Percentiles rank a stretch among this genome's conserved stretches.
phyloP scores from a whole-genome alignment of 2,113 vertebrate species.

The Heloderma charlesbogerti region DNA sequence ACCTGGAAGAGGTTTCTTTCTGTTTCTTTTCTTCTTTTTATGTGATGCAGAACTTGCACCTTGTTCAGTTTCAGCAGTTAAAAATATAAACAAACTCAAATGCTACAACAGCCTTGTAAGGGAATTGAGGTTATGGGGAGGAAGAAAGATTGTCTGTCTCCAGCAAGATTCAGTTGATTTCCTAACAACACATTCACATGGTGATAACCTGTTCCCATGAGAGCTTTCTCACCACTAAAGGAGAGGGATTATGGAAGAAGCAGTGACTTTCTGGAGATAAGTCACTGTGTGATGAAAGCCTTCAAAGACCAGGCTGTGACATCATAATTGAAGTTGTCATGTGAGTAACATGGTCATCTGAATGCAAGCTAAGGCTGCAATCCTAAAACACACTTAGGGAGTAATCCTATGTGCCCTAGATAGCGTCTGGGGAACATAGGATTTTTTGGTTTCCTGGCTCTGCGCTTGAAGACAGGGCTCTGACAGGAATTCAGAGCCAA shows the following conservation, averaged over 20 bases:
- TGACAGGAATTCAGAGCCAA: too few relatives aligned
- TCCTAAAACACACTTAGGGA: not conserved
- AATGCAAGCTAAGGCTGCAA: not conserved
- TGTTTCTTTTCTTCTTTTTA: not conserved
- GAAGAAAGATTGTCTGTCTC: not conserved
- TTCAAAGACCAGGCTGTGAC: not conserved
- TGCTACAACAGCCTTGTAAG: not conserved
- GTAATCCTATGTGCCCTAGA: too few relatives aligned
- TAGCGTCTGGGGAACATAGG: too few relatives aligned
- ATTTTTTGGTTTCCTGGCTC: too few relatives aligned
- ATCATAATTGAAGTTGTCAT: not conserved
- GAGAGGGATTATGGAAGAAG: not conserved
- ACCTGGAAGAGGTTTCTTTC: not conserved
- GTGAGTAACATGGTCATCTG: not conserved
- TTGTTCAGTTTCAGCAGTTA: not conserved
- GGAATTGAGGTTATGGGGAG: too few relatives aligned
- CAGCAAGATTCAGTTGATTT: not conserved
- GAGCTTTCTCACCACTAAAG: not conserved
- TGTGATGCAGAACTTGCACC: constrained; percentile 72
- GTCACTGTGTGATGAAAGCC: not conserved
- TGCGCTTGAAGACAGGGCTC: too few relatives aligned
- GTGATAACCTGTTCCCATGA: not conserved
- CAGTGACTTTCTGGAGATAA: not conserved
- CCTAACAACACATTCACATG: not conserved
- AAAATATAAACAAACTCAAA: not conserved